Conservation (phyloP, 2,113 vertebrate genomes). For the Grantiella picta region DNA sequence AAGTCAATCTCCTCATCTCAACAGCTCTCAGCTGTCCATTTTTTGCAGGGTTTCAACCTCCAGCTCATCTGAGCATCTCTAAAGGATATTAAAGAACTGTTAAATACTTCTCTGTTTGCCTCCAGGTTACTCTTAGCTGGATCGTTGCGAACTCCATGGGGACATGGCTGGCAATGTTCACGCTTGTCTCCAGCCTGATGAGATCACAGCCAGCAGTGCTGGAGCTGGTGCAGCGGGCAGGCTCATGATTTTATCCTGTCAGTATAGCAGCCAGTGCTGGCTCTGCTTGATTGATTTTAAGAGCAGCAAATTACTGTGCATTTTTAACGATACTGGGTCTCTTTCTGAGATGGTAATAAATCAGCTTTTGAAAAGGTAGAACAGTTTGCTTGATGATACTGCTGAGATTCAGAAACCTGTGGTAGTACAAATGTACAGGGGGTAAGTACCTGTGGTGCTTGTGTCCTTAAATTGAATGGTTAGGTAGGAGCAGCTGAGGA, state of each 20-base stretch:
- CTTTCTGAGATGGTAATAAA: neutral
- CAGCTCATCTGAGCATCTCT: neutral
- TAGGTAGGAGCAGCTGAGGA: neutral
- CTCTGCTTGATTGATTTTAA: neutral
- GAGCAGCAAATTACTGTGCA: conserved; percentile 12
- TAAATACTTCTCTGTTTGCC: neutral
- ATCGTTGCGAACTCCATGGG: fast-evolving
- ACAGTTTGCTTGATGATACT: neutral
- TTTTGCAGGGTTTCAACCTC: neutral
- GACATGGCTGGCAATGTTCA: neutral
- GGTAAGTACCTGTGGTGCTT: neutral
- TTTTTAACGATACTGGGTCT: neutral
- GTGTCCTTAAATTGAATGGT: neutral
- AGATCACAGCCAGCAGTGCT: neutral
- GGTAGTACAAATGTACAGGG: neutral
- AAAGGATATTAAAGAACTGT: neutral
- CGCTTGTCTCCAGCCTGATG: neutral
- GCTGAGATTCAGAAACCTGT: neutral
- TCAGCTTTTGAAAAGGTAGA: neutral
- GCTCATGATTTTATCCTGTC: neutral
- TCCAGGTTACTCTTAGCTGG: neutral
- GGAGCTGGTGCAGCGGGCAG: neutral
- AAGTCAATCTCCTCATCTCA: neutral
- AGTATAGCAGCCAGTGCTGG: neutral
- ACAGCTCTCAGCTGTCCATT: neutral